Evolutionary conservation across 2,797 vertebrate genomes (phyloP), one percentile per base, ranked within the genome.

Genomic region (Pseudomugil tenellus): DNA sequence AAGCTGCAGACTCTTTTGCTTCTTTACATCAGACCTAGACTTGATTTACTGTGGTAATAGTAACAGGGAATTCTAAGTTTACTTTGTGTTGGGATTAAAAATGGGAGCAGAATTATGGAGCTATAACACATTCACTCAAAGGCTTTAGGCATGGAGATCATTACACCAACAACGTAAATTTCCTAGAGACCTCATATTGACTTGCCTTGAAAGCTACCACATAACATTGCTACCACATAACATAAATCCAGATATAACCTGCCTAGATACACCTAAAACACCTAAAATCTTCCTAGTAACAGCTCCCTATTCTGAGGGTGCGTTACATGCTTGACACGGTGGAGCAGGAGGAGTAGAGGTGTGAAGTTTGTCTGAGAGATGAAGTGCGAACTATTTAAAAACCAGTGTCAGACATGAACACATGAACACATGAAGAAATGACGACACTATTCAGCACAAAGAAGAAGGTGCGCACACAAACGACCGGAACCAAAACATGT

Each of bases 281-380:
- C 60, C 0, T 51, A 2, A 17, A 70, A 46, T 86, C 86, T 89
- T 86, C 90, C 84, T 87, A 83, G 88, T 81, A 90, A 91, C 88
- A 80, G 64, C 57, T 62, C 72, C 71, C 84, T 90, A 89, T 88
- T 91, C 71, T 80, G 76, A 82, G 84, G 41, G 55, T 53, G 79
- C 77, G 80, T 73, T 60, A 69, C n/a, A 17, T 41, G 17, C 23
- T 11, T 63, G 67, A 75, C 72, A 55, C 41, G 34, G 52, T 4
- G 58, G 21, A 72, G 74, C 68, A 69, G 74, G 61, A 51, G 65
- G 70, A 48, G 74, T 6, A 2, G 43, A 51, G 62, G 82, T 85
- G 88, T 66, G 77, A 89, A 86, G 85, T 80, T 79, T 83, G 87
- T 87, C 80, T 83, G 67, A 21, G 67, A 66, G 41, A 39, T 16